These are phyloP conservation scores for Zaprionus obscuricornis DNA, from an alignment of 2,888 invertebrate species.

Conservation along the genomic window DNA sequence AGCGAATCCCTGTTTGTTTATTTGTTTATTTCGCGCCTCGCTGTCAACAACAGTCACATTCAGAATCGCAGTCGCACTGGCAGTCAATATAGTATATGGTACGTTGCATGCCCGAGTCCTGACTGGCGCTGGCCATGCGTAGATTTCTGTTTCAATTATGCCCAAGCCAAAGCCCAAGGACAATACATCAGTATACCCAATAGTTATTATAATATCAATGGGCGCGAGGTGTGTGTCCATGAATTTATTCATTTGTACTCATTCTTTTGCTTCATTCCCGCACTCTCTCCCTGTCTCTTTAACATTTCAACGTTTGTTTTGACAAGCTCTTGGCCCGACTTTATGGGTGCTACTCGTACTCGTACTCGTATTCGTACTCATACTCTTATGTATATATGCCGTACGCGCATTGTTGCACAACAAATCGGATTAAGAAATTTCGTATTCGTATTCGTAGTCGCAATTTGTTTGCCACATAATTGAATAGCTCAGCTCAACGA, in stretches of 20 bases:
- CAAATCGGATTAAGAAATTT: conserved; percentile 83
- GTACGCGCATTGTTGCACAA: conserved; percentile 68
- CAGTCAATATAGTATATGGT: no score
- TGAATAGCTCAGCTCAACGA: conserved; percentile 64
- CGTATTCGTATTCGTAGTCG: no score
- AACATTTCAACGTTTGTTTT: no score
- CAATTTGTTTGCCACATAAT: conserved; percentile 83
- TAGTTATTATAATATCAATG: conserved; percentile 76
- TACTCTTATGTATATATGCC: conserved; percentile 10
- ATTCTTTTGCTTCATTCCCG: no score
- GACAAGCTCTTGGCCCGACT: conserved; percentile 62
- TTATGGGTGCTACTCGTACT: no score
- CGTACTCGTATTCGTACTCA: no score
- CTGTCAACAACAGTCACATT: conserved; percentile 53
- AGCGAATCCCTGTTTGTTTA: conserved; percentile 37
- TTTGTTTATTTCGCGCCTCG: conserved; percentile 42
- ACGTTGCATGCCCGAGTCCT: conserved; percentile 11
- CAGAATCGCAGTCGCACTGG: conserved; percentile 21
- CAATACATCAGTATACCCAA: conserved; percentile 9
- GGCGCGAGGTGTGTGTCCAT: conserved; percentile 67
- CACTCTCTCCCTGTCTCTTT: no score
- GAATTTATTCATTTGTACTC: conserved; percentile 78
- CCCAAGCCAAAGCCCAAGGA: conserved; percentile 12
- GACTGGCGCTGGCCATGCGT: conserved; percentile 64
- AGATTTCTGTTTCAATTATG: conserved; percentile 77